Evolutionary conservation across 2,888 invertebrate genomes (phyloP), one percentile per base, ranked within the genome.

Genomic region (Agriopis leucophaearia): DNA sequence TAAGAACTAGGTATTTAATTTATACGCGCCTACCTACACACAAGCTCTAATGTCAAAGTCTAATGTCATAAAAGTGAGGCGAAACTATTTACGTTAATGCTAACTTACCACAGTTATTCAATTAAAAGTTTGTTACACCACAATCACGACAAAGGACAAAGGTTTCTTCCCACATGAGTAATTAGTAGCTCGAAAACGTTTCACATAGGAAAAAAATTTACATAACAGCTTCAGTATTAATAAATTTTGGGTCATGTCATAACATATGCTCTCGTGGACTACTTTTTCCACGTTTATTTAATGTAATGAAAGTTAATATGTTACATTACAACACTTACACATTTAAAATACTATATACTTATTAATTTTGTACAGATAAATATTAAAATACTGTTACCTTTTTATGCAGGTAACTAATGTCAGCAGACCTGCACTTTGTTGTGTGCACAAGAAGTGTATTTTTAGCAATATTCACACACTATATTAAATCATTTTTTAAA

Each of bases 41-140:
- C 87, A 79, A 64, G 75, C 76, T 71, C 79, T 80, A 86, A 91
- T 91, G 91, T 91, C 92, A 92, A 92, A 92, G 92, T 92, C 92
- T 91, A 92, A 89, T 84, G 85, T 73, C 77, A 78, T 79, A 5
- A 27, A 27, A 27, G 18, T 27, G 18, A 27, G 72, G 78, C 77
- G 74, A 69, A 70, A 69, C 71, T 44, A 77, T 83, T 81, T 80
- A 83, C 78, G 56, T 42, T 57, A 64, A 36, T 51, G 36, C 12
- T 8, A 7, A 44, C 12, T 8, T n/a, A 44, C 6, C n/a, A 6
- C 44, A 44, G 9, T 38, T 9, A n/a, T n/a, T n/a, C n/a, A 15
- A 40, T 52, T 51, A n/a, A 10, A n/a, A 78, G 72, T 64, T 72
- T 64, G 64, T 69, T 56, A 52, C 51, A 64, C 35, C 48, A 44